phyloP scores from a whole-genome alignment of 53 echinoderm and acorn worm genomes.

The Luidia sarsii region DNA sequence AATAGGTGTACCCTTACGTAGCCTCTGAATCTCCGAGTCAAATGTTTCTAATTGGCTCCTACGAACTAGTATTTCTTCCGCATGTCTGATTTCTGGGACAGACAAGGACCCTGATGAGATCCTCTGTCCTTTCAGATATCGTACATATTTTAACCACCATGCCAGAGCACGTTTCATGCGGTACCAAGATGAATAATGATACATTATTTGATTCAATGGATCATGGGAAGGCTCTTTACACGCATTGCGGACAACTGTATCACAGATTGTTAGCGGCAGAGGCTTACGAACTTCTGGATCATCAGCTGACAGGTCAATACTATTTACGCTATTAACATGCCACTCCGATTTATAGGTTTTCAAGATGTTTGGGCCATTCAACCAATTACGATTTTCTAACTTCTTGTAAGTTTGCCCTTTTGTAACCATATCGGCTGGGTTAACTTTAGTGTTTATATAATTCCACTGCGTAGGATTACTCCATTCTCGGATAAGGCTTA shows the following conservation, averaged over 20 bases:
- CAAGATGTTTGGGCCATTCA: background rate
- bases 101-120: background rate
- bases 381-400: background rate
- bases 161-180: background rate
- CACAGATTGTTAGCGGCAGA: background rate
- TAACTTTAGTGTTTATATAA: slow-evolving; percentile 12
- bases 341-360: background rate
- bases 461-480: slow-evolving; percentile 31
- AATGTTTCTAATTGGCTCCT: slow-evolving; percentile 6
- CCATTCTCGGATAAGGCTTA: background rate
- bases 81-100: slow-evolving; percentile 9
- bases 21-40: too few species aligned
- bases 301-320: background rate
- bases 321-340: background rate
- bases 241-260: background rate
- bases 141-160: background rate
- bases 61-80: background rate
- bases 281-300: background rate
- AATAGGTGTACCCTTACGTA: too few species aligned
- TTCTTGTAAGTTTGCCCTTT: background rate
- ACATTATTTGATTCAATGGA: background rate
- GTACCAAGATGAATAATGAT: slow-evolving; percentile 6
- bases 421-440: background rate
- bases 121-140: background rate
- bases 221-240: background rate